A percentile compares a stretch with the other conserved stretches of the same genome.
phyloP scores from a whole-genome alignment of 2,113 vertebrate species.

The Leptobrachium ailaonicum region DNA sequence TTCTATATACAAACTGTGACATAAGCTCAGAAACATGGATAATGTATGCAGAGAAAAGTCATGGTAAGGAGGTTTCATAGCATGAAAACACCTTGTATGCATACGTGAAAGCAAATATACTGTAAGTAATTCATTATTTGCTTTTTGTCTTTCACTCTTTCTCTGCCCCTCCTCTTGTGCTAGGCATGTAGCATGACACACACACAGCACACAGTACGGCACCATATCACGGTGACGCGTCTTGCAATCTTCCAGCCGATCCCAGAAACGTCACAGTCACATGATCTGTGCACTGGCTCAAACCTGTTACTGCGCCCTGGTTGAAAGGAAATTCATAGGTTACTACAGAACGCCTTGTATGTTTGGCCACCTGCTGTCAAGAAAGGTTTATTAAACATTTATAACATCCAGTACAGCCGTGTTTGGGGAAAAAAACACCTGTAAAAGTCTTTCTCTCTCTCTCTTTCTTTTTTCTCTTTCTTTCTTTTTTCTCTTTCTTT shows the following conservation, averaged over 20 bases:
- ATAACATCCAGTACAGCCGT: not conserved
- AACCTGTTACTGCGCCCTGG: constrained; percentile 2
- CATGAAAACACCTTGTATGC: not conserved
- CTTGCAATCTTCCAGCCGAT: constrained; percentile 12
- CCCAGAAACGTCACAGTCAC: constrained; percentile 40
- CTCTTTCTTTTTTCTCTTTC: too few relatives aligned
- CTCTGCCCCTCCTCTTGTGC: constrained; percentile 11
- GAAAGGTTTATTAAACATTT: constrained; percentile 28
- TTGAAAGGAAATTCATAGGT: not conserved
- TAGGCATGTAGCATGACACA: constrained; percentile 35
- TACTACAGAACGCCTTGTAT: not conserved
- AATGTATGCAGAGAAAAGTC: too few relatives aligned
- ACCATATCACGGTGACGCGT: constrained; percentile 34
- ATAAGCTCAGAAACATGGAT: too few relatives aligned
- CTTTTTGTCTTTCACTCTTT: not conserved
- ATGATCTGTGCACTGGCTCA: constrained; percentile 6
- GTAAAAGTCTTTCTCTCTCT: too few relatives aligned
- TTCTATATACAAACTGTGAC: too few relatives aligned
- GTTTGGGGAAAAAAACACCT: too few relatives aligned
- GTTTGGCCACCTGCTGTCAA: constrained; percentile 39
- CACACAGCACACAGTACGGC: constrained; percentile 15
- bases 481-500: too few relatives aligned
- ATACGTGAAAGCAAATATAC: not conserved
- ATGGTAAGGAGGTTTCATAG: too few relatives aligned
- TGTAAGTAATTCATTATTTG: constrained; percentile 19